Evolutionary conservation across 1,140 invertebrate species (phyloP), one percentile per base, ranked within the genome.

Genomic region (Cydia strobilella): DNA sequence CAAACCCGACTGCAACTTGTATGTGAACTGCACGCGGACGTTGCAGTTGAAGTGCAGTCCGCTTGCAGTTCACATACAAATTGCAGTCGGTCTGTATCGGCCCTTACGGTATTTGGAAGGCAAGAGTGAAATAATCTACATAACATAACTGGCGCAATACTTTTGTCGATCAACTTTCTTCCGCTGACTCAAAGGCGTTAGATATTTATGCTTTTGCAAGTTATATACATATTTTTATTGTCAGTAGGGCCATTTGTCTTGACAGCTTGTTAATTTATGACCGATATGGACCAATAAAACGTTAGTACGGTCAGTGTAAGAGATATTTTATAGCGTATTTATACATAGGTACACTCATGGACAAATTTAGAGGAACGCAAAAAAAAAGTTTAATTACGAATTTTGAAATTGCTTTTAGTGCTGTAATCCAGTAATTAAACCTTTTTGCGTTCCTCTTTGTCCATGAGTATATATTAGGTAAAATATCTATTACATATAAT

Each of bases 91-190:
- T n/a, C n/a, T n/a, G n/a, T n/a, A n/a, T n/a, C n/a, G n/a, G n/a
- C n/a, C n/a, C n/a, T n/a, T n/a, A n/a, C n/a, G n/a, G 27, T 27
- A 42, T 72, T 74, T 73, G 45, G 72, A 77, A 51, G 72, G 76
- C 51, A 77, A 81, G 75, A 81, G 78, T 79, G 76, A 81, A 76
- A 74, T 78, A 66, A 72, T 71, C 25, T 25, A 75, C 59, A 31
- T 72, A 75, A 76, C 45, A 74, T 9, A 59, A 63, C 72, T 62
- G 59, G 69, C 76, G 74, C 72, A 81, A 82, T 79, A 79, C 80
- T 54, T 75, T 80, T 79, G 51, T 62, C 66, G 35, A 79, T 77
- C 66, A 63, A 80, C 82, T 82, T 86, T 84, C 81, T 80, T 79
- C 69, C 69, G 27, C 35, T 84, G 80, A 86, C 78, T 77, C 72